A percentile compares a stretch with the other conserved stretches of the same genome.
These are phyloP conservation scores for Diuraphis noxia DNA, from an alignment of 1,140 invertebrate species.

Conservation along the genomic window DNA sequence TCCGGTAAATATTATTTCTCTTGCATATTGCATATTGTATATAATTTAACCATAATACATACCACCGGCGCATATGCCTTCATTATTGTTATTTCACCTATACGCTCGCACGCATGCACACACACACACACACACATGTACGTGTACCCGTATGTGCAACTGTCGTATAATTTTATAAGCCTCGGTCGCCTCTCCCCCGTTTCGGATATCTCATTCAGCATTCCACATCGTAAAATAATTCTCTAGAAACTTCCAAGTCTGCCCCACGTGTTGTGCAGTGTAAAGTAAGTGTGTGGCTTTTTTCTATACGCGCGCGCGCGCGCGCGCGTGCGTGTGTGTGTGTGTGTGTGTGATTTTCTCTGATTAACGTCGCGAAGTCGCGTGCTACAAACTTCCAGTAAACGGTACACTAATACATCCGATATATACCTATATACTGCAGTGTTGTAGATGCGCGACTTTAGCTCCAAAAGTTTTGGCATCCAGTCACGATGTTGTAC, in stretches of 20 bases:
- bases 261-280: neutral
- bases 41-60: neutral
- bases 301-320: neutral
- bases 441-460: neutral
- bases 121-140: neutral
- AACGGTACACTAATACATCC: neutral
- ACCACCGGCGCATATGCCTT: neutral
- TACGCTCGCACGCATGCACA: too few species aligned
- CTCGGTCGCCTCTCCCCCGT: neutral
- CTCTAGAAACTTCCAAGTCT: neutral
- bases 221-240: slow-evolving; percentile 36
- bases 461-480: neutral
- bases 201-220: neutral
- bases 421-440: too few species aligned
- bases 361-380: neutral
- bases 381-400: neutral
- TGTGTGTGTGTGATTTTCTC: too few species aligned
- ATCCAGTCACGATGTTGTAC: too few species aligned
- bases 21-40: neutral
- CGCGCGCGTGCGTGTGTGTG: too few species aligned
- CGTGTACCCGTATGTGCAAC: neutral
- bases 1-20: slow-evolving; percentile 30
- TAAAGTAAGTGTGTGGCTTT: neutral
- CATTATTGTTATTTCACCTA: slow-evolving; percentile 29
- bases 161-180: slow-evolving; percentile 38